Conservation (phyloP, 2,888 invertebrate genomes). For the Atethmia centrago region DNA sequence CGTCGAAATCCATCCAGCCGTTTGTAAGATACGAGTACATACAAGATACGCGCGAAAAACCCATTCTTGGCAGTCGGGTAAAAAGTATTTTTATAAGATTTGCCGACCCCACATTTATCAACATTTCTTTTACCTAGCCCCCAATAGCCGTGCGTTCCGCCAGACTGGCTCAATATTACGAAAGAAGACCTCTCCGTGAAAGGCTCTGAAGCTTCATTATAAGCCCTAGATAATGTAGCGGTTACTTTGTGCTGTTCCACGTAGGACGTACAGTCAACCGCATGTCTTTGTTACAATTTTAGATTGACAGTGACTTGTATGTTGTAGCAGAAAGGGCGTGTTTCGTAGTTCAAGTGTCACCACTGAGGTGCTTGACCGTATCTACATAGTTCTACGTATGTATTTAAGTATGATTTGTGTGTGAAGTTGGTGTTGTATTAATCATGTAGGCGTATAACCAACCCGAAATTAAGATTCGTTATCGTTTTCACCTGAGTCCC, state of each 20-base stretch:
- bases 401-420: background rate
- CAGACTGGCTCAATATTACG: conserved; percentile 30
- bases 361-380: background rate
- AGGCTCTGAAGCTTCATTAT: conserved; percentile 18
- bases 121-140: background rate
- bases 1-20: too few species aligned
- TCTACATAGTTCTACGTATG: background rate
- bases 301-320: conserved; percentile 2
- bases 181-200: conserved; percentile 8
- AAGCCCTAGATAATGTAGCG: conserved; percentile 33
- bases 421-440: background rate
- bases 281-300: background rate
- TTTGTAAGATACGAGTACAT: too few species aligned
- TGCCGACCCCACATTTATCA: too few species aligned
- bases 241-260: conserved; percentile 29
- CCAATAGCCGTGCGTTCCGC: conserved; percentile 18
- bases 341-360: background rate
- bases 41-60: too few species aligned
- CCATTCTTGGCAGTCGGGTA: too few species aligned
- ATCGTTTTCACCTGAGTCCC: background rate
- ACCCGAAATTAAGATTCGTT: background rate
- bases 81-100: too few species aligned
- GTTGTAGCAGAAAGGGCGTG: background rate
- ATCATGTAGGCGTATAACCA: background rate
- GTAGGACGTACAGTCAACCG: conserved; percentile 7